Base-by-base conservation (phyloP, 2,888 invertebrate genomes). In the Trachelus tabidus region DNA sequence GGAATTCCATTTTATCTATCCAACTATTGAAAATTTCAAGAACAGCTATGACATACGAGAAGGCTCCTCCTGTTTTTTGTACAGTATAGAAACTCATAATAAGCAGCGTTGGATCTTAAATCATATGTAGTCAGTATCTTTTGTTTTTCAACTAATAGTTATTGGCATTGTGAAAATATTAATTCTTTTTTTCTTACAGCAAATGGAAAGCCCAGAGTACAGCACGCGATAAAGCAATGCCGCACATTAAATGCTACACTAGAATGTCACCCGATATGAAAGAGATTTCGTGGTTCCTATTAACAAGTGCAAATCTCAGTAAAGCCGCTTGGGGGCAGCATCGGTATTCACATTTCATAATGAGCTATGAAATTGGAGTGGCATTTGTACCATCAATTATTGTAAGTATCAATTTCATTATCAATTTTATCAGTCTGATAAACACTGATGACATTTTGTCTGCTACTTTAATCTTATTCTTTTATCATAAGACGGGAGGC, bases 311-410 rank as follows among this genome's bases (percentile, higher is more conserved):
- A 0, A 99, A 99, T 92, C 92, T 99, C 40, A 99, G 99, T 15
- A 99, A 98, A 92, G 98, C 99, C 1, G 99, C 99, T 0, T 99
- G 99, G 99, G 99, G 99, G 69, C 93, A 93, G 0, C 89, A 93
- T 1, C 94, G 96, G 56, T 92, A 92, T 81, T 80, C 81, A 1
- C 89, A 94, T 76, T 92, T 92, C 84, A 94, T 98, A 12, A 94
- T 97, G 90, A 98, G 97, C 73, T 98, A 97, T 89, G 99, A 99
- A 92, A 96, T 95, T 0, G 99, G 99, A 0, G 97, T 99, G 0
- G 89, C 99, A 73, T 96, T 98, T 86, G 86, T 98, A 73, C 98
- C 99, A 0, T 93, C 94, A 87, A 95, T 96, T 90, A 94, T 98
- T 90, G 97, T 97, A 90, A 94, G 96, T 92, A 71, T 30, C 71